Percentiles rank a stretch among this genome's conserved stretches.
Evolutionary conservation across 2,888 invertebrate genomes (phyloP).

Genomic region (Euclidia mi): DNA sequence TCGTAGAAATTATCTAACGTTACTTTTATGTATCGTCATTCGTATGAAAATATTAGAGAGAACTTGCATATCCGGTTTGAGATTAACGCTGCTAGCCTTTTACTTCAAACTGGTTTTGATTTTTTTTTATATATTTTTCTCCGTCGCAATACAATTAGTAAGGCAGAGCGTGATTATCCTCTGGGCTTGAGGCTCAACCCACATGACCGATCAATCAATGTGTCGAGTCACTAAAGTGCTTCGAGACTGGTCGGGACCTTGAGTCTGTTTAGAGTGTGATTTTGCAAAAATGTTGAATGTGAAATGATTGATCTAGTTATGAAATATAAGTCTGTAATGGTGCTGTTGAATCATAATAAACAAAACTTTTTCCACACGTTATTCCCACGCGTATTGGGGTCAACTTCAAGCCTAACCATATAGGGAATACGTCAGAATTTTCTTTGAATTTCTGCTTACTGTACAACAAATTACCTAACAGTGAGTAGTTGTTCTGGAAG

Average conservation of each 20-base stretch:
- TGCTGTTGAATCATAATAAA: conserved; percentile 6
- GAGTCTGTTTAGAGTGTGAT: conserved; percentile 16
- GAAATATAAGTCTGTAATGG: conserved; percentile 31
- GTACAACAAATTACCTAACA: no score
- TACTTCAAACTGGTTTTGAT: conserved; percentile 54
- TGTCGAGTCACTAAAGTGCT: conserved; percentile 23
- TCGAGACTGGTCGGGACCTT: conserved; percentile 14
- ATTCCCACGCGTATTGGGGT: no score
- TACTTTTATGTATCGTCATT: conserved; percentile 59
- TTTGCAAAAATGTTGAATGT: conserved; percentile 10
- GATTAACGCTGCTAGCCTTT: conserved; percentile 49
- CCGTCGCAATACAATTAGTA: conserved; percentile 17
- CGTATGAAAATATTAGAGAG: conserved; percentile 61
- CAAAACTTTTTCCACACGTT: no score
- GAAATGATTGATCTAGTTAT: conserved; percentile 28
- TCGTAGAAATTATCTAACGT: conserved; percentile 63
- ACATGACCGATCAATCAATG: conserved; percentile 26
- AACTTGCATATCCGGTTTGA: conserved; percentile 66
- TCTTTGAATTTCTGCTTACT: no score
- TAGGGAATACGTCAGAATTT: no score
- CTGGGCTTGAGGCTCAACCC: conserved; percentile 14
- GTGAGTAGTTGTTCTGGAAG: no score
- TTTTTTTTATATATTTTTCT: conserved; percentile 22
- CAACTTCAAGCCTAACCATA: no score
- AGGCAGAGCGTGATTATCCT: conserved; percentile 16